phyloP scores from a whole-genome alignment of 2,113 vertebrate species.

The Grus americana region DNA sequence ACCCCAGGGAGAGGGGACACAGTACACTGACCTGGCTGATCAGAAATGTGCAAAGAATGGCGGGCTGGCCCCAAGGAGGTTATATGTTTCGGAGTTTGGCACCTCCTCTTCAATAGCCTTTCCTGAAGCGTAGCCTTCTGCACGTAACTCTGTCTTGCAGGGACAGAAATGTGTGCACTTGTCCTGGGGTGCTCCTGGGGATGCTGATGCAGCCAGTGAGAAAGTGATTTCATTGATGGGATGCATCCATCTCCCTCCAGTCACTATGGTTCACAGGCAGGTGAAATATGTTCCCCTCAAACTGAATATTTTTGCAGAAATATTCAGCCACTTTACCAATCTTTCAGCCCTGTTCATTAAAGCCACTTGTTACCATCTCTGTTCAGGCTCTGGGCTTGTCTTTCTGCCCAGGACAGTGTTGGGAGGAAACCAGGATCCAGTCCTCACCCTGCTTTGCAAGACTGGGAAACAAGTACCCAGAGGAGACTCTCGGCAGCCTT shows the following conservation, averaged over 20 bases:
- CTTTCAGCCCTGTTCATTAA: not conserved
- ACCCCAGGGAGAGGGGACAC: not conserved
- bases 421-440: not conserved
- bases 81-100: not conserved
- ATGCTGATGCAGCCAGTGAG: not conserved
- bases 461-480: not conserved
- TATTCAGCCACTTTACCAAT: not conserved
- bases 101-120: not conserved
- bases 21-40: not conserved
- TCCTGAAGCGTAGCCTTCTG: not conserved
- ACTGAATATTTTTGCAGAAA: not conserved
- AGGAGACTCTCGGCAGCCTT: not conserved
- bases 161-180: not conserved
- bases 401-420: not conserved
- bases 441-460: not conserved
- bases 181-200: not conserved
- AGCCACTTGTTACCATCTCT: not conserved
- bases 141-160: fast-evolving
- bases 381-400: not conserved
- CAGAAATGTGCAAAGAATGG: not conserved
- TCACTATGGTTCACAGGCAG: not conserved
- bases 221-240: not conserved
- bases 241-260: not conserved
- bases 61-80: not conserved
- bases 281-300: not conserved